phyloP scores from a whole-genome alignment of 2,797 vertebrate genomes.

The Lepilemur ruficaudatus region DNA sequence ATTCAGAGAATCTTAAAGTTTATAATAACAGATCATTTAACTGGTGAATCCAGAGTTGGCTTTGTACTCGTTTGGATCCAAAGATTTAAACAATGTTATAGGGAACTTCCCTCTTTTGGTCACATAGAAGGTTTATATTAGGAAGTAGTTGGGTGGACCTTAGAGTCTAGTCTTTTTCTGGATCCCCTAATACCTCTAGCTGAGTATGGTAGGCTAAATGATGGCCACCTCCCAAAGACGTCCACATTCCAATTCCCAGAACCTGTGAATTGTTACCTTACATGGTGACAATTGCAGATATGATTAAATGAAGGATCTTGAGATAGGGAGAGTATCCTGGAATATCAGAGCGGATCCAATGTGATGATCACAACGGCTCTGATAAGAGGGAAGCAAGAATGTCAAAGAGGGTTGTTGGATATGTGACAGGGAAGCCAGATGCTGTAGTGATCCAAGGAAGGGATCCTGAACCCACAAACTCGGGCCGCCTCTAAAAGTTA shows the following conservation, averaged over 20 bases:
- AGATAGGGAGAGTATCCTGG: neutral
- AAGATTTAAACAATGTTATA: neutral
- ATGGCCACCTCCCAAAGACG: neutral
- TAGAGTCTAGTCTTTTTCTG: neutral
- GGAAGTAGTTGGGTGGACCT: neutral
- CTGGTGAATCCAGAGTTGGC: neutral
- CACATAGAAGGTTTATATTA: neutral
- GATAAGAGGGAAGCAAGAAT: neutral
- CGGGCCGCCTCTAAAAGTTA: neutral
- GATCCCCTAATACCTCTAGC: neutral
- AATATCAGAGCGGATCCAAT: neutral
- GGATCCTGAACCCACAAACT: fast-evolving
- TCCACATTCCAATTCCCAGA: neutral
- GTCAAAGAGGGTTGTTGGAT: neutral
- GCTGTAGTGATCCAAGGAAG: neutral
- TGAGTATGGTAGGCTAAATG: neutral
- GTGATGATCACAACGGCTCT: neutral
- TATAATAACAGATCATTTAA: neutral
- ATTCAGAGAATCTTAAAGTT: neutral
- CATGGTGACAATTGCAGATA: neutral
- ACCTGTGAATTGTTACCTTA: neutral
- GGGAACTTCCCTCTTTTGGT: neutral
- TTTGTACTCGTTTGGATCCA: neutral
- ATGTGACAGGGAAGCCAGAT: neutral
- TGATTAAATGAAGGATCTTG: neutral